A percentile compares a stretch with the other conserved stretches of the same genome.
phyloP scores from a whole-genome alignment of 2,113 vertebrate species.

The Pseudorectes ferrugineus region DNA sequence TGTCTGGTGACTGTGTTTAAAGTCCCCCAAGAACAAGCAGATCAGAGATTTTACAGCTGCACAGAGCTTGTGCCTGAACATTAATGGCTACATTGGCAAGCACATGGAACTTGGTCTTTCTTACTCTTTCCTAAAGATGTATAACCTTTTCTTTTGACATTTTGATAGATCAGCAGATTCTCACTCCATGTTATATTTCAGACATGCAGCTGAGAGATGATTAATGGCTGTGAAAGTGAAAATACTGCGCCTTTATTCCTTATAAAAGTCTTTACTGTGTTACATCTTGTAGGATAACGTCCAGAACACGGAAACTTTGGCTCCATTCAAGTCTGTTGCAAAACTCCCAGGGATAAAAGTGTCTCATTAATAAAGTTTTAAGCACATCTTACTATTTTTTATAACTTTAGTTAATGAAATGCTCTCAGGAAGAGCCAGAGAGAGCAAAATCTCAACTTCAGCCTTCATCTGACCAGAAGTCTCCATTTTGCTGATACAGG shows the following conservation, averaged over 20 bases:
- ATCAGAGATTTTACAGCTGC: slow-evolving; percentile 29
- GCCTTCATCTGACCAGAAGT: neutral
- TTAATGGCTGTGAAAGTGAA: neutral
- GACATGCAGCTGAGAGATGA: neutral
- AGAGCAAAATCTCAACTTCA: neutral
- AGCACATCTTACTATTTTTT: neutral
- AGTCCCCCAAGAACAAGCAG: slow-evolving; percentile 28
- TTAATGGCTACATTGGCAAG: slow-evolving; percentile 64
- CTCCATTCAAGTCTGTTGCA: neutral
- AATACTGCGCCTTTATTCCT: neutral
- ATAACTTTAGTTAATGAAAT: neutral
- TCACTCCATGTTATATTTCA: neutral
- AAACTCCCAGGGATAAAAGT: neutral
- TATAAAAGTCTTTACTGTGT: neutral
- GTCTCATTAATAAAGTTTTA: neutral
- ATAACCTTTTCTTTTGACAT: neutral
- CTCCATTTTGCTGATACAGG: neutral
- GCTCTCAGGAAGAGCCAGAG: neutral
- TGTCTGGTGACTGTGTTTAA: neutral
- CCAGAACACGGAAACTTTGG: neutral
- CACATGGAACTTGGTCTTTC: neutral
- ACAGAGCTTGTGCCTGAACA: neutral
- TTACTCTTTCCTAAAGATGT: slow-evolving; percentile 28
- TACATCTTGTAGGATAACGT: neutral
- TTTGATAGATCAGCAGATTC: slow-evolving; percentile 35